Evolutionary conservation across 2,888 invertebrate genomes (phyloP), one percentile per base, ranked within the genome.

Genomic region (Apotomis capreana): DNA sequence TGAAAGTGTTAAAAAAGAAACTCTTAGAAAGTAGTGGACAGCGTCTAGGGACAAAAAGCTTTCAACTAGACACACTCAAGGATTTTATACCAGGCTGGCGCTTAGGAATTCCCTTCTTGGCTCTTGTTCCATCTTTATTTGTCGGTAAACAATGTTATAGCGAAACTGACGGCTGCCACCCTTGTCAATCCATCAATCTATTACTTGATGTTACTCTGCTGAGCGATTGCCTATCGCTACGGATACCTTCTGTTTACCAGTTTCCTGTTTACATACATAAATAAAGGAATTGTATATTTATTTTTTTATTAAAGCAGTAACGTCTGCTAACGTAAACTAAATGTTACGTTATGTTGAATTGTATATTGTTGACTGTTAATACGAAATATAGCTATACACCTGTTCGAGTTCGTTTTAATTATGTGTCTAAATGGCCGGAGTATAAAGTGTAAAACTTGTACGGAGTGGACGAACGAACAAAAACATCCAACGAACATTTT

Each of bases 161-260:
- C 57, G 68, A n/a, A 54, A 37, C 52, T 54, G 72, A 63, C 68
- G 58, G 46, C 55, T 61, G 55, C 61, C 57, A 58, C 52, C 61
- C 67, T 5, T 68, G 72, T 72, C 72, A 68, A 68, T 72, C 72
- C 68, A 72, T 72, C 72, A 68, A 72, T 63, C 68, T 37, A 72
- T 72, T 72, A 72, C 52, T 54, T 52, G 26, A 46, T 70, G 64
- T 70, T 63, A 68, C 59, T 68, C 44, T 37, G 63, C 63, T 68
- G 63, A 72, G 52, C 68, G 68, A 63, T 72, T 58, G 72, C 63
- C 49, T 61, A 26, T 54, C 62, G 46, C 37, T 63, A 58, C 62
- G 59, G 36, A 55, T 49, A 68, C 57, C 44, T 36, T 49, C 9
- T 49, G 49, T 36, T 57, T 71, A 70, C 54, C 60, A 60, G 57